Evolutionary conservation across 2,113 vertebrate species (phyloP).

Genomic region (Fulmarus glacialis): DNA sequence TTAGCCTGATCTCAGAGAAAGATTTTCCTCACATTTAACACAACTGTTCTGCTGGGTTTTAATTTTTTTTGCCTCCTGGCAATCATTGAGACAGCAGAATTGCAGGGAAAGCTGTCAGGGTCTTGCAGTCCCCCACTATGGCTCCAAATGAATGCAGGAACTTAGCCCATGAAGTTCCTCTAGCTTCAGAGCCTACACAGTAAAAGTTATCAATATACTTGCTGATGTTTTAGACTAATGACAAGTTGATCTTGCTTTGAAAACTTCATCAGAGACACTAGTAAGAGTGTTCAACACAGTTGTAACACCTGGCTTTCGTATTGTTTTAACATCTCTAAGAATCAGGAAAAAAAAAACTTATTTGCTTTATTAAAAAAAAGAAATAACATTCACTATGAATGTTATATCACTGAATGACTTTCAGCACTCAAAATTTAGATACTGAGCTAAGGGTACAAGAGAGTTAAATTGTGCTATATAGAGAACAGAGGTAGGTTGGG

Average conservation of each 20-base stretch:
- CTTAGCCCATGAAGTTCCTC: background rate
- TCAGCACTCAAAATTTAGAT: background rate
- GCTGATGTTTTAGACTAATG: background rate
- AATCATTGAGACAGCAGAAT: background rate
- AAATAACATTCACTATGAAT: background rate
- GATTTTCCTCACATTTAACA: background rate
- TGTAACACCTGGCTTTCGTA: background rate
- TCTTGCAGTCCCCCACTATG: background rate
- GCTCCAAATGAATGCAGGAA: background rate
- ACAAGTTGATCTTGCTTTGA: background rate
- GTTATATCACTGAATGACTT: background rate
- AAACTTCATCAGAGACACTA: background rate
- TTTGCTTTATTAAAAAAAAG: background rate
- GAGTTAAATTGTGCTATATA: background rate
- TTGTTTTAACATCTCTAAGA: background rate
- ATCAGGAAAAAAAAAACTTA: rapidly evolving
- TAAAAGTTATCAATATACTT: background rate
- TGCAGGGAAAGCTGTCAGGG: background rate
- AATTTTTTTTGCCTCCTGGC: background rate
- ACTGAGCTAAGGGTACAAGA: background rate
- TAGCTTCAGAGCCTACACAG: background rate
- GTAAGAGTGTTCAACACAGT: background rate
- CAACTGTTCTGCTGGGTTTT: background rate
- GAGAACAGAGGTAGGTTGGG: background rate
- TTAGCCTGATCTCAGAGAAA: background rate